A percentile compares a stretch with the other conserved stretches of the same genome.
These are phyloP conservation scores for Cenopis cana DNA, from an alignment of 2,888 invertebrate genomes.

Conservation along the genomic window DNA sequence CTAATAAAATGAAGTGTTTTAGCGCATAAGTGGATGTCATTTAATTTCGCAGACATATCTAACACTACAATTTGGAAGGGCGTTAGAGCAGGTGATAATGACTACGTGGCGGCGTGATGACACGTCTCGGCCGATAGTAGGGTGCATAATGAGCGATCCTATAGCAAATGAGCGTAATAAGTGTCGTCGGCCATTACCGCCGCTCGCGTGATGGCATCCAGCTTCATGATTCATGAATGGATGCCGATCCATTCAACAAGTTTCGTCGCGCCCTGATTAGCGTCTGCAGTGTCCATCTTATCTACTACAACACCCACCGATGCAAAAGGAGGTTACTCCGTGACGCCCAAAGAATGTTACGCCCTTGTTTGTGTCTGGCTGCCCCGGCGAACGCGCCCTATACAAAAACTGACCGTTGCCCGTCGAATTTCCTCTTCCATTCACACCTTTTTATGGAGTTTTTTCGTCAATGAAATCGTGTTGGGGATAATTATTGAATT, in stretches of 20 bases:
- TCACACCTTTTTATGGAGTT: conserved; percentile 82
- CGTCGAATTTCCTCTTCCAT: conserved; percentile 77
- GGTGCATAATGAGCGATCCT: conserved; percentile 56
- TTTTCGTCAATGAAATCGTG: conserved; percentile 84
- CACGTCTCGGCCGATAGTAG: conserved; percentile 53
- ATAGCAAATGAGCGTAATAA: conserved; percentile 55
- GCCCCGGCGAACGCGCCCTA: conserved; percentile 52
- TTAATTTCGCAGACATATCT: conserved; percentile 24
- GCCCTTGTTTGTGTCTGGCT: conserved; percentile 39
- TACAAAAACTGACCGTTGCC: conserved; percentile 71
- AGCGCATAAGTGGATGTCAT: conserved; percentile 11
- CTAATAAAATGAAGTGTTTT: background rate
- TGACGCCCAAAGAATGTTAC: conserved; percentile 19
- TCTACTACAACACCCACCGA: conserved; percentile 68
- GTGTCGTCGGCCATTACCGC: conserved; percentile 49
- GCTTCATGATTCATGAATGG: conserved; percentile 72
- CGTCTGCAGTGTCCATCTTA: conserved; percentile 71
- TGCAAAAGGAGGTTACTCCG: conserved; percentile 12
- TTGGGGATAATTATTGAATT: conserved; percentile 85
- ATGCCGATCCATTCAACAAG: conserved; percentile 78
- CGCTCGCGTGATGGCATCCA: conserved; percentile 78
- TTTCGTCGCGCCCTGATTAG: conserved; percentile 83
- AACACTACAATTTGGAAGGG: conserved; percentile 48
- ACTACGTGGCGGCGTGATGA: conserved; percentile 50
- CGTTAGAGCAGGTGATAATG: conserved; percentile 58